phyloP scores from a whole-genome alignment of 1,140 invertebrate genomes.

The Saccostrea glomerata region DNA sequence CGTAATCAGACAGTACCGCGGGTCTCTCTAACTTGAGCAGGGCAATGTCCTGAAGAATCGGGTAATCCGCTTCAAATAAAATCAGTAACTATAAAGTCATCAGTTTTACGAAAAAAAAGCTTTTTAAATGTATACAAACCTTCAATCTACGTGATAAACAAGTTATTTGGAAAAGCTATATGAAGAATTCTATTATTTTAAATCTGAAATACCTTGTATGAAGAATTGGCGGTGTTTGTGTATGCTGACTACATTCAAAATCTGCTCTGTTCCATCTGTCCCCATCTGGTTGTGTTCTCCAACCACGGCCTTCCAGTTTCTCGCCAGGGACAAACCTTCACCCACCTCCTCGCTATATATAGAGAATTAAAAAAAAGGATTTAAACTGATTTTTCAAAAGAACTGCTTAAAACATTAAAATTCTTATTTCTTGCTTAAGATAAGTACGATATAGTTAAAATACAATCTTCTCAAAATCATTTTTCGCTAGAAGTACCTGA shows the following conservation, averaged over 20 bases:
- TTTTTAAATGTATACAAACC: too few relatives aligned
- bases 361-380: background rate
- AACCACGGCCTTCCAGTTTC: slow-evolving; percentile 61
- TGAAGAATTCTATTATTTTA: background rate
- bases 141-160: too few relatives aligned
- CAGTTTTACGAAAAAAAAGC: too few relatives aligned
- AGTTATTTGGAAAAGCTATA: too few relatives aligned
- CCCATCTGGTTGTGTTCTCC: slow-evolving; percentile 65
- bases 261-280: slow-evolving; percentile 67
- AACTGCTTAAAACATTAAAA: background rate
- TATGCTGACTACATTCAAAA: slow-evolving; percentile 60
- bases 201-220: slow-evolving; percentile 26
- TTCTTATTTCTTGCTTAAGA: too few relatives aligned
- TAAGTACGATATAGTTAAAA: too few relatives aligned
- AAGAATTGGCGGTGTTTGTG: slow-evolving; percentile 58
- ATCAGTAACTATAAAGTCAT: background rate
- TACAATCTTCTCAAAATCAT: too few relatives aligned
- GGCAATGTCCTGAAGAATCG: slow-evolving; percentile 64
- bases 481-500: slow-evolving; percentile 65
- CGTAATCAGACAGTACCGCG: slow-evolving; percentile 63
- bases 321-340: slow-evolving; percentile 50
- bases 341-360: slow-evolving; percentile 52
- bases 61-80: slow-evolving; percentile 43
- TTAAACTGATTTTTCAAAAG: background rate
- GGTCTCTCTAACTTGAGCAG: slow-evolving; percentile 60